Conservation (phyloP, 2,113 vertebrate species). For the Noturus placidus region DNA sequence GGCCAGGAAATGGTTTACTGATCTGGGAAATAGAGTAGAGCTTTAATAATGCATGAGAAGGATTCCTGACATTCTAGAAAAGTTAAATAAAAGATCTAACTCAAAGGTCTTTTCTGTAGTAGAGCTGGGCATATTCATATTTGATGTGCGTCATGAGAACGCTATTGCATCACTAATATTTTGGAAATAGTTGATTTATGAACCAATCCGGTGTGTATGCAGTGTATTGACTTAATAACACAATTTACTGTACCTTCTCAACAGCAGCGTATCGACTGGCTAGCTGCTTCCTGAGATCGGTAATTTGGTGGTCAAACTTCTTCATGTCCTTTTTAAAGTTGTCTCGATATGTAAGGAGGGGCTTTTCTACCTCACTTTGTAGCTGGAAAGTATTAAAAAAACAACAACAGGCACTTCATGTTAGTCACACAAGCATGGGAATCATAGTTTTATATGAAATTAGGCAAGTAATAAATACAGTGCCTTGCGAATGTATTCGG, state of each 20-base stretch:
- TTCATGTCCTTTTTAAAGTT: constrained; percentile 99
- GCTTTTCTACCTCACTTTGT: constrained; percentile 96
- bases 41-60: constrained; percentile 56
- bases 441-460: background rate
- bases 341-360: constrained; percentile 89
- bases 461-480: background rate
- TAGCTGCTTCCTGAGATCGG: constrained; percentile 90
- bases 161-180: background rate
- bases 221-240: background rate
- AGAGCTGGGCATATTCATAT: background rate
- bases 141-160: background rate
- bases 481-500: no score
- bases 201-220: background rate
- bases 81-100: constrained; percentile 11
- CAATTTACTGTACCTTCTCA: constrained; percentile 78
- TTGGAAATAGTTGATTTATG: background rate
- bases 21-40: constrained; percentile 49
- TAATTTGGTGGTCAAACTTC: constrained; percentile 92
- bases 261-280: constrained; percentile 83
- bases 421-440: background rate
- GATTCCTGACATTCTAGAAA: constrained; percentile 50
- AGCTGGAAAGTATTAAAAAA: constrained; percentile 73
- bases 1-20: constrained; percentile 48
- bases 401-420: background rate
- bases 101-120: background rate